Base-by-base conservation (phyloP, 2,797 vertebrate species). In the Anomalospiza imberbis region DNA sequence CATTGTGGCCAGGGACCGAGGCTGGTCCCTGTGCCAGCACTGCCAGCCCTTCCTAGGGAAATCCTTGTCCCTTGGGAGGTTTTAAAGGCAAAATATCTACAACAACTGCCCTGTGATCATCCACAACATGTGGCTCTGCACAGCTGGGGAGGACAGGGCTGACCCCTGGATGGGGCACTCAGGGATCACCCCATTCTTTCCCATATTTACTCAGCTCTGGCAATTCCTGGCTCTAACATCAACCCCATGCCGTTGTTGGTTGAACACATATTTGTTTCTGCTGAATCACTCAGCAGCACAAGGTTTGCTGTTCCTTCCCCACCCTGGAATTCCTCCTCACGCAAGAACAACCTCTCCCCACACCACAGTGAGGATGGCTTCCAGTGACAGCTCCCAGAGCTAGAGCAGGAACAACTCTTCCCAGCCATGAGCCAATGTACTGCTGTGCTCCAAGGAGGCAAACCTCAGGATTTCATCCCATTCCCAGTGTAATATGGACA, bases 361-460 rank as follows among this genome's bases (percentile, higher is more conserved):
- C 0, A 0, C 26, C 6, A 1, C 0, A 0, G 24, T 2, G 38
- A 31, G 5, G 2, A 13, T 0, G 2, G 24, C 54, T 54, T 18
- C 22, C 1, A 2, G 2, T 4, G 42, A 44, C 6, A 3, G 31
- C 74, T 55, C 14, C 5, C 13, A 75, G 57, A 45, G 44, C 51
- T 71, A 74, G 47, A 16, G 47, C 58, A 57, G 38, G 36, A 65
- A 26, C 31, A 42, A 8, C 45, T 26, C 31, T 84, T 48, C 51
- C 4, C 7, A 80, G 36, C 74, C 40, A 21, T 0, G 5, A 71
- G 58, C 38, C 76, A 75, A 13, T 0, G 2, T 38, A 2, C 28
- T 68, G 62, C 68, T 0, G 0, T 2, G 2, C 51, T 73, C 73
- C 65, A 50, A 32, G 60, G 26, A 6, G 18, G 45, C 29, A n/a